Evolutionary conservation across 2,113 vertebrate species (phyloP).

Genomic region (Chamaea fasciata): DNA sequence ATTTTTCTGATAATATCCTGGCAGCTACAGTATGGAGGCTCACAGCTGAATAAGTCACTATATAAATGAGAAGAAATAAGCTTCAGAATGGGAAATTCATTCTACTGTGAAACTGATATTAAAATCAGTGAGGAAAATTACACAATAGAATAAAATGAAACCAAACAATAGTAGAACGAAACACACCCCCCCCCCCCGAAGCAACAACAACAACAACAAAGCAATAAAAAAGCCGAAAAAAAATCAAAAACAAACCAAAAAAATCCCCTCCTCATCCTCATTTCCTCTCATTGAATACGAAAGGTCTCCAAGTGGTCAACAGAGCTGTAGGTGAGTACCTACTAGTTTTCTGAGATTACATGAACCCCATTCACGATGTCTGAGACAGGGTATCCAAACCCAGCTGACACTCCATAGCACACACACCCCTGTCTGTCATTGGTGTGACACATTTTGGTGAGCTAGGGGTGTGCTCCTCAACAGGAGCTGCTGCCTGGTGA

Average conservation of each 20-base stretch:
- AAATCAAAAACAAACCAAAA: background rate
- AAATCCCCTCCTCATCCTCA: background rate
- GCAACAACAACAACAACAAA: background rate
- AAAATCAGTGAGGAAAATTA: background rate
- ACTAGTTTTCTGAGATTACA: background rate
- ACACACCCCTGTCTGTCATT: background rate
- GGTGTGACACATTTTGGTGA: background rate
- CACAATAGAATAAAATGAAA: background rate
- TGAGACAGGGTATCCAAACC: background rate
- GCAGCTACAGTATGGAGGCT: background rate
- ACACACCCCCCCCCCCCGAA: accelerated
- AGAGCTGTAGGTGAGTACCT: background rate
- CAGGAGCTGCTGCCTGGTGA: background rate
- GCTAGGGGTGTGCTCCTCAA: background rate
- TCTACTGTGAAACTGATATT: background rate
- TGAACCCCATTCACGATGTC: background rate
- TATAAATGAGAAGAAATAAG: background rate
- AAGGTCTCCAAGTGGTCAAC: background rate
- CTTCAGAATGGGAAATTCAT: background rate
- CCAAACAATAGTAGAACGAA: background rate
- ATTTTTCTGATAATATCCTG: background rate
- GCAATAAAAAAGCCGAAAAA: background rate
- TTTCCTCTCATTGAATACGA: background rate
- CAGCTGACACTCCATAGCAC: background rate
- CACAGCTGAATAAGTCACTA: background rate